Conservation (phyloP, 2,888 invertebrate species). For the Microchrysa polita region DNA sequence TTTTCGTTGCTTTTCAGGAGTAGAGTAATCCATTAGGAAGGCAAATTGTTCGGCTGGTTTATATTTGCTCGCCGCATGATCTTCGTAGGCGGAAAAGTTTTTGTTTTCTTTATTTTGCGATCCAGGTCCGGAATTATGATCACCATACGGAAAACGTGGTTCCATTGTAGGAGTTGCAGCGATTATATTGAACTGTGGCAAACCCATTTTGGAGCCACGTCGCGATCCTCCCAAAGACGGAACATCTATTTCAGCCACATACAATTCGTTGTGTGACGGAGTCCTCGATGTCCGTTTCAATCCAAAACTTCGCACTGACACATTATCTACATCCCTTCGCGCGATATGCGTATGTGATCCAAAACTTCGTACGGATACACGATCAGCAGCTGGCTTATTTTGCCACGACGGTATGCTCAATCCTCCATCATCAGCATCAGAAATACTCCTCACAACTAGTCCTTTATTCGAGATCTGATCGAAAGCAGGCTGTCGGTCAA, state of each 20-base stretch:
- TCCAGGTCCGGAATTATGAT: not conserved
- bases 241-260: slow-evolving; percentile 62
- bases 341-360: slow-evolving; percentile 45
- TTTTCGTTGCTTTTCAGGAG: slow-evolving; percentile 27
- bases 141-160: slow-evolving; percentile 9
- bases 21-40: slow-evolving; percentile 2
- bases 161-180: slow-evolving; percentile 58
- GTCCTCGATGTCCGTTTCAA: slow-evolving; percentile 60
- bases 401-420: slow-evolving; percentile 50
- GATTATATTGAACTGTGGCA: slow-evolving; percentile 56
- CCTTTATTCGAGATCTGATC: slow-evolving; percentile 58
- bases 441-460: slow-evolving; percentile 61
- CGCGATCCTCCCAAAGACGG: slow-evolving; percentile 51
- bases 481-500: slow-evolving; percentile 56
- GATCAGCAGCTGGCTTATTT: slow-evolving; percentile 51
- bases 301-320: slow-evolving; percentile 61
- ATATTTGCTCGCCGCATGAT: slow-evolving; percentile 6
- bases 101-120: slow-evolving; percentile 35
- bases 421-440: slow-evolving; percentile 55
- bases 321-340: slow-evolving; percentile 56
- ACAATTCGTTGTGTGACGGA: slow-evolving; percentile 61
- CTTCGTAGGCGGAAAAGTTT: slow-evolving; percentile 36
- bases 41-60: slow-evolving; percentile 31
- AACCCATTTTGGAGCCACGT: slow-evolving; percentile 46
- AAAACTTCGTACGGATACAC: slow-evolving; percentile 57